Conservation (phyloP, 1,140 invertebrate species). For the Pogonomyrmex barbatus region DNA sequence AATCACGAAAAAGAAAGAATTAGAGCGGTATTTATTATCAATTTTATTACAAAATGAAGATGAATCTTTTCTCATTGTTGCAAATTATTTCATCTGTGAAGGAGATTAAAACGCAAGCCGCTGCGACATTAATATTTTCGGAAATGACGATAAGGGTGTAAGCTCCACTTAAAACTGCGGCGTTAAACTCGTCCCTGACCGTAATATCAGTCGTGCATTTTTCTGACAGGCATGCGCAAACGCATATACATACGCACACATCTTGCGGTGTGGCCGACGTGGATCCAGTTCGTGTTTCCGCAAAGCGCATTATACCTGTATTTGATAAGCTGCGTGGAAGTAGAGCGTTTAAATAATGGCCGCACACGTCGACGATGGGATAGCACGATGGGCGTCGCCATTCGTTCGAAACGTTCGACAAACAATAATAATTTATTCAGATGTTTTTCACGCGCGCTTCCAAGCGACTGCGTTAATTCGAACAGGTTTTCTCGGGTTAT, state of each 20-base stretch:
- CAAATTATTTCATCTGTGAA: not conserved
- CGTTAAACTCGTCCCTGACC: slow-evolving; percentile 67
- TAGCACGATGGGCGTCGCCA: slow-evolving; percentile 71
- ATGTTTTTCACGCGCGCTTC: slow-evolving; percentile 80
- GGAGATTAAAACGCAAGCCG: slow-evolving; percentile 14
- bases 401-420: slow-evolving; percentile 82
- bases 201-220: slow-evolving; percentile 71
- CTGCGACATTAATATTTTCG: slow-evolving; percentile 13
- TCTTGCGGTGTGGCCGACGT: slow-evolving; percentile 57
- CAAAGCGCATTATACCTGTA: slow-evolving; percentile 80
- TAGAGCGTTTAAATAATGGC: slow-evolving; percentile 81
- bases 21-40: not conserved
- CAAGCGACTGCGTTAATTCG: slow-evolving; percentile 67
- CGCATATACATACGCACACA: slow-evolving; percentile 37
- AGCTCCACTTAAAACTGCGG: slow-evolving; percentile 34
- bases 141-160: slow-evolving; percentile 39
- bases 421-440: slow-evolving; percentile 85
- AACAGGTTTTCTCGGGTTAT: slow-evolving; percentile 18
- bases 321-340: slow-evolving; percentile 81
- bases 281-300: slow-evolving; percentile 77
- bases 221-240: slow-evolving; percentile 70
- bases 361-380: slow-evolving; percentile 64
- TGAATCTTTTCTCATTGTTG: slow-evolving; percentile 6
- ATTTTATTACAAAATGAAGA: slow-evolving; percentile 13
- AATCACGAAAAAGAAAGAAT: not conserved